Evolutionary conservation across 2,888 invertebrate genomes (phyloP), one percentile per base, ranked within the genome.

Genomic region (Serrognathus titanus): DNA sequence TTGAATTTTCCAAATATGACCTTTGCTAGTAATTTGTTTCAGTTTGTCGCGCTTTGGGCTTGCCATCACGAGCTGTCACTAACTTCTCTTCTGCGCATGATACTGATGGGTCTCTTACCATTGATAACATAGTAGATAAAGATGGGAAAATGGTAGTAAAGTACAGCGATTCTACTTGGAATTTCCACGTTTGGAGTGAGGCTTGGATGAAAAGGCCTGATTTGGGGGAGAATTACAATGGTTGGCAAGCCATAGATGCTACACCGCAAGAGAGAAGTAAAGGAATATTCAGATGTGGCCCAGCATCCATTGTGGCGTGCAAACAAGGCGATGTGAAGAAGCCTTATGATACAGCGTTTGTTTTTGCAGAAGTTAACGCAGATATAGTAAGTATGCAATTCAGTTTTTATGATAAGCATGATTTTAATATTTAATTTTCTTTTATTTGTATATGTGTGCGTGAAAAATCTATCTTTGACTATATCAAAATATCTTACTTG

Each of bases 221-320:
- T 63, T 69, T 73, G 7, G 87, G 87, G 0, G 67, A 80, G 0
- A 83, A 84, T 24, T 94, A 90, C 68, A 86, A 86, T 8, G 96
- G 96, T 9, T 97, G 97, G 97, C 97, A 97, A 70, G 94, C 86
- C 0, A 85, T 96, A 41, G 97, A 97, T 72, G 85, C 94, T 0
- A 96, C 95, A 0, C 95, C 95, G 0, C 95, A 96, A 73, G 94
- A 92, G 74, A 78, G 85, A 1, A 92, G 91, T 39, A 90, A 90
- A 53, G 86, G 89, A 56, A 82, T 90, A 75, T 95, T 85, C 75
- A 85, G 92, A 37, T 92, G 91, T 67, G 97, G 97, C 0, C 96
- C 97, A 0, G 87, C 93, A 0, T 90, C 95, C 0, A 85, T 95
- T 2, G 78, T 80, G 9, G 92, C 94, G 0, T 86, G 95, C 0